phyloP scores from a whole-genome alignment of 64 coral and sea anemone genomes.

The Montipora foliosa region DNA sequence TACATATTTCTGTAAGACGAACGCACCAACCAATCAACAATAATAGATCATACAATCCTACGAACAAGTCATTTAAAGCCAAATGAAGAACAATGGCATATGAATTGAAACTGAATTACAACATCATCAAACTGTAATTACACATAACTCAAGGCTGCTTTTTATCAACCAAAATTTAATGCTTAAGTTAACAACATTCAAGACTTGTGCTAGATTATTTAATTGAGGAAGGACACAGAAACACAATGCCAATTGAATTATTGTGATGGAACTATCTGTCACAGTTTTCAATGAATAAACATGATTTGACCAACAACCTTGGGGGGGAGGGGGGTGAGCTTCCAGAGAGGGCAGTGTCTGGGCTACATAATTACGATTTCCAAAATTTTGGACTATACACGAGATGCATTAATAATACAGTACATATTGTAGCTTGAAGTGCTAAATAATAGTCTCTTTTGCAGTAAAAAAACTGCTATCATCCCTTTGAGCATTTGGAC shows the following conservation, averaged over 20 bases:
- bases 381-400: not conserved
- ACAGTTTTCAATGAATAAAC: too few species aligned
- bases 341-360: too few species aligned
- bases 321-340: too few species aligned
- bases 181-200: not conserved
- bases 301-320: too few species aligned
- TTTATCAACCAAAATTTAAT: conserved; percentile 20
- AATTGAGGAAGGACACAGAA: too few species aligned
- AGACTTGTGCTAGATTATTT: not conserved
- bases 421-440: not conserved
- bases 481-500: not conserved
- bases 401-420: not conserved
- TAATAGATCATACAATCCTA: too few species aligned
- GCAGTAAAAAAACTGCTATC: not conserved
- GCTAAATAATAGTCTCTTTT: not conserved
- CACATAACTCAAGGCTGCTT: conserved; percentile 7
- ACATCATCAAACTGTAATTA: not conserved
- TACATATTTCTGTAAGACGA: not conserved
- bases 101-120: not conserved
- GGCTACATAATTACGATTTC: not conserved
- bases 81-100: not conserved
- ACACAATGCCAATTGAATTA: too few species aligned
- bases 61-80: not conserved
- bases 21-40: not conserved
- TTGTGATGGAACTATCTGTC: too few species aligned